Evolutionary conservation across 2,888 invertebrate genomes (phyloP).

Genomic region (Timema podura): DNA sequence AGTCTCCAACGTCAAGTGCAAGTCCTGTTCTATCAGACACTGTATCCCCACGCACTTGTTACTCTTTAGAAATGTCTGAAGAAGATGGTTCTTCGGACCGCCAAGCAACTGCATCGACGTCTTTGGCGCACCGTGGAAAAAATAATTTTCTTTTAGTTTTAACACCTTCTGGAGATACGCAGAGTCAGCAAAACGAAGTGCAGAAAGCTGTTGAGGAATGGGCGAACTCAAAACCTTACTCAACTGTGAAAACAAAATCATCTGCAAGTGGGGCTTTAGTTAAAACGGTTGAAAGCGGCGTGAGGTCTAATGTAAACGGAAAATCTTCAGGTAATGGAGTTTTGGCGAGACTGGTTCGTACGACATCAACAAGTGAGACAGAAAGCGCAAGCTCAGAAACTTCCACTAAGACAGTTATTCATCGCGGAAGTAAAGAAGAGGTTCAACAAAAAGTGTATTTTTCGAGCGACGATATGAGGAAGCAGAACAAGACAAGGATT

Average conservation of each 20-base stretch:
- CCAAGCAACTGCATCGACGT: slow-evolving; percentile 7
- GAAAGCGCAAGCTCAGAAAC: slow-evolving; percentile 71
- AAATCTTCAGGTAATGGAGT: not conserved
- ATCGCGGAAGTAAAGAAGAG: slow-evolving; percentile 46
- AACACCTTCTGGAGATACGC: slow-evolving; percentile 37
- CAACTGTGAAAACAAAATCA: slow-evolving; percentile 39
- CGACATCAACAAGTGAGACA: slow-evolving; percentile 59
- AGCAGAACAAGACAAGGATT: not conserved
- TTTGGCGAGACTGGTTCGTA: slow-evolving; percentile 37
- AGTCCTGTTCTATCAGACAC: slow-evolving; percentile 39
- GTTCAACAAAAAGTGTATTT: no score
- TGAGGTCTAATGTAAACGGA: no score
- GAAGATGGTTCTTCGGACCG: slow-evolving; percentile 36
- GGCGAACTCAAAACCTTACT: slow-evolving; percentile 42
- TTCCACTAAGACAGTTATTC: slow-evolving; percentile 65
- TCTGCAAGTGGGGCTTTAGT: slow-evolving; percentile 3
- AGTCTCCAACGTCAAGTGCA: not conserved
- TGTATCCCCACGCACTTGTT: slow-evolving; percentile 48
- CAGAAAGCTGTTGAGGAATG: slow-evolving; percentile 47
- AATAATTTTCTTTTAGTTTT: slow-evolving; percentile 48
- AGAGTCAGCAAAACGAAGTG: slow-evolving; percentile 36
- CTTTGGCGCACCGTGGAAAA: slow-evolving; percentile 32
- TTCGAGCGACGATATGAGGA: not conserved
- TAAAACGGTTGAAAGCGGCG: no score
- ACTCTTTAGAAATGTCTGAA: slow-evolving; percentile 47